These are phyloP conservation scores for Rhincodon typus DNA, from an alignment of 2,797 vertebrate genomes.

Conservation along the genomic window DNA sequence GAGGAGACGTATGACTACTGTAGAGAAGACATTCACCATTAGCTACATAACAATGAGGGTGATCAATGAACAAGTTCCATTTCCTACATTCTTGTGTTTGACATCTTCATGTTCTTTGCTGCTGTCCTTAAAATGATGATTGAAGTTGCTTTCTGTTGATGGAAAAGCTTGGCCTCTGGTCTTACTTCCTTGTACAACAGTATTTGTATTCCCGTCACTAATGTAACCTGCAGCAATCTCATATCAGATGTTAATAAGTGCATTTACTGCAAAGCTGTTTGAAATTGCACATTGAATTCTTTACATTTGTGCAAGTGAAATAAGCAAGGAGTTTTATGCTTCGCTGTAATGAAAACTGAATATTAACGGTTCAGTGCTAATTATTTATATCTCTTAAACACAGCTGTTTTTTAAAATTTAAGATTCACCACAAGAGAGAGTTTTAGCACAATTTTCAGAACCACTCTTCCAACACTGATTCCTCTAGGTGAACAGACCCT, in stretches of 20 bases:
- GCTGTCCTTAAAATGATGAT: not conserved
- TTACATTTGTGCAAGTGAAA: not conserved
- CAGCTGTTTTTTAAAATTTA: not conserved
- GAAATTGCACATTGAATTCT: not conserved
- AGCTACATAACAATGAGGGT: not conserved
- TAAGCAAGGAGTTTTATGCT: not conserved
- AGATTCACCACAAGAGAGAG: not conserved
- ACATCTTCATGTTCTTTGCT: not conserved
- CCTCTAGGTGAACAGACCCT: not conserved
- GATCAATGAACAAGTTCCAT: too few species aligned
- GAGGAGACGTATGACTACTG: not conserved
- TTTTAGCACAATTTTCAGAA: slow-evolving; percentile 20
- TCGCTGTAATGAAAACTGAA: not conserved
- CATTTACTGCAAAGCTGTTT: not conserved
- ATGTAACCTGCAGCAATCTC: not conserved
- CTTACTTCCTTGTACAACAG: not conserved
- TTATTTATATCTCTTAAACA: not conserved
- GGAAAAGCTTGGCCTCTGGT: not conserved
- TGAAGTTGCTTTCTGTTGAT: not conserved
- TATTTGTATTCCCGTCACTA: not conserved
- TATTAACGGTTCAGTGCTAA: not conserved
- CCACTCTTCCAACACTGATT: not conserved
- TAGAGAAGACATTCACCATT: not conserved
- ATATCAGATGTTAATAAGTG: not conserved
- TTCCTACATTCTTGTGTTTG: not conserved